Base-by-base conservation (phyloP, 2,888 invertebrate species). In the Peribatodes rhomboidaria region DNA sequence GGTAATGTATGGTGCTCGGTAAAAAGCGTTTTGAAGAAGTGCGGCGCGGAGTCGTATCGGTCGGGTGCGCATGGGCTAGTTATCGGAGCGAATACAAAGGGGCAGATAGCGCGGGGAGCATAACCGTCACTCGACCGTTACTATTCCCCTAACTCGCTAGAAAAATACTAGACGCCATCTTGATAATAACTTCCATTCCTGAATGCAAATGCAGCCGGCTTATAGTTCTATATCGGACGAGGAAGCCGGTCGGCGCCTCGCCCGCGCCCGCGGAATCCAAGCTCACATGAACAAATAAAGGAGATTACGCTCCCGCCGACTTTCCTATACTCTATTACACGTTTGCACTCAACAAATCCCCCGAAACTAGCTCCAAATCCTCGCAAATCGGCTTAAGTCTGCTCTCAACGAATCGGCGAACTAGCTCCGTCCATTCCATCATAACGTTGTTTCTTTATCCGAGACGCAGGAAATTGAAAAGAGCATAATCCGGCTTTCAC, bases 61-160 rank as follows among this genome's bases (percentile, higher is more conserved):
- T 92, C 90, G 91, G 92, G 88, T 93, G 92, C 92, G 90, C 92
- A 88, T 88, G 89, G 87, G 91, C 92, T 90, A 91, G 90, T 93
- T 93, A 93, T 92, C 92, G 92, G 92, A 93, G 92, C 93, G 92
- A 92, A 92, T 90, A 92, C 90, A 88, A 92, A 90, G 90, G 92
- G 91, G 91, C 90, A 90, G 90, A 92, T 92, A 92, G 90, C 86
- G 92, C 92, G 90, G 92, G 92, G 91, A 90, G 88, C 79, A 86
- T 88, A 92, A 93, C 92, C 92, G 92, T 89, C 92, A 83, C 85
- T 89, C 92, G 92, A 92, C 92, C 92, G 92, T 92, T 93, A 91
- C 91, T 85, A 81, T 85, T 91, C 90, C 92, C 92, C 91, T 89
- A 88, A 89, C 89, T 84, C 79, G 73, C 86, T 91, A 90, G 91